A percentile compares a stretch with the other conserved stretches of the same genome.
Conservation (phyloP, 2,888 invertebrate genomes). For the Pollenia griseotomentosa region DNA sequence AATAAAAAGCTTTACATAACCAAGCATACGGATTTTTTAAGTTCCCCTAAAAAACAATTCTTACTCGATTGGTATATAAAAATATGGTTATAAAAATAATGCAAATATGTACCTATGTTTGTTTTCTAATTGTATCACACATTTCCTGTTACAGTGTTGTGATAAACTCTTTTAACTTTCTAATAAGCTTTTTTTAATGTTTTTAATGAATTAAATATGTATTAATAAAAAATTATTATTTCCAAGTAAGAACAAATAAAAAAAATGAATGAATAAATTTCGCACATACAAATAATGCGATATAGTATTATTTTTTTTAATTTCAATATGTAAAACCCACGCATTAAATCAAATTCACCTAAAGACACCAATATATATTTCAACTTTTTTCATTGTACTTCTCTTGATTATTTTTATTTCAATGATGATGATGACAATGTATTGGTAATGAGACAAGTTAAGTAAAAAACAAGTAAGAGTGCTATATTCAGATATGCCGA, state of each 20-base stretch:
- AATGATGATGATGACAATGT: conserved; percentile 37
- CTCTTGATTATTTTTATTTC: conserved; percentile 38
- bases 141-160: not conserved
- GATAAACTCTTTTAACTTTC: conserved; percentile 4
- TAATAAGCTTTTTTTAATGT: not conserved
- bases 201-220: not conserved
- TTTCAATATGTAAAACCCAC: conserved; percentile 63
- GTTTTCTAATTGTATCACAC: not conserved
- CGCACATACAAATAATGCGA: not conserved
- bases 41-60: no score
- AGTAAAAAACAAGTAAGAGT: conserved; percentile 15
- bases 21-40: no score
- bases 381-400: conserved; percentile 42
- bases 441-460: conserved; percentile 47
- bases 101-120: no score
- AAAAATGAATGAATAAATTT: not conserved
- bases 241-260: conserved; percentile 40
- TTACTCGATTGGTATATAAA: no score
- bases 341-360: conserved; percentile 57
- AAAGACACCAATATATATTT: conserved; percentile 58
- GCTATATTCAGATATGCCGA: no score
- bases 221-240: conserved; percentile 27
- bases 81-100: no score
- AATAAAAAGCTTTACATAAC: no score
- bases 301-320: conserved; percentile 25